Conservation (phyloP, 2,888 invertebrate genomes). For the Helicoverpa assulta region DNA sequence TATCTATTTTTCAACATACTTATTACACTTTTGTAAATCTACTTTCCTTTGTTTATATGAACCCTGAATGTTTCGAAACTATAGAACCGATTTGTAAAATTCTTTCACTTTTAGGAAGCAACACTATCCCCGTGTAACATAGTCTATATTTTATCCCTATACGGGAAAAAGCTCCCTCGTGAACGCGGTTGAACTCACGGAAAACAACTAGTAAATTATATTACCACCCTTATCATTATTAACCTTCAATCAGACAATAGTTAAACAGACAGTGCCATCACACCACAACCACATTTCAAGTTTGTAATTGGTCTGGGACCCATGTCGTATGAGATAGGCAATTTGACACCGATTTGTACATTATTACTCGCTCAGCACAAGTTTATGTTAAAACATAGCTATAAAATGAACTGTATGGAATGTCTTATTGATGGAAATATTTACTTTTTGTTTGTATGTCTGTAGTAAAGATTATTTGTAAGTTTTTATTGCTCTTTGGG, state of each 20-base stretch:
- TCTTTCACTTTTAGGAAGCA: no score
- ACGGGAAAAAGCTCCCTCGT: no score
- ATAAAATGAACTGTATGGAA: slow-evolving; percentile 23
- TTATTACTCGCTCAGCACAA: slow-evolving; percentile 33
- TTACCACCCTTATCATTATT: not conserved
- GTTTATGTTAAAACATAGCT: slow-evolving; percentile 33
- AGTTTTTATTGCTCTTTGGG: no score
- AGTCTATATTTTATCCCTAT: no score
- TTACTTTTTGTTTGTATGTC: not conserved
- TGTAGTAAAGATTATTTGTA: slow-evolving; percentile 2
- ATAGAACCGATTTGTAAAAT: no score
- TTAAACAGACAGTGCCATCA: slow-evolving; percentile 26
- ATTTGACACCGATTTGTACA: slow-evolving; percentile 55
- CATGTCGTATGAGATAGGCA: slow-evolving; percentile 50
- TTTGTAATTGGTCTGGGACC: slow-evolving; percentile 67
- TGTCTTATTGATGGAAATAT: slow-evolving; percentile 16
- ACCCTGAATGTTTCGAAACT: no score
- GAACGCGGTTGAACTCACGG: no score
- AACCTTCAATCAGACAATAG: slow-evolving; percentile 1
- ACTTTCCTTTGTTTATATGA: no score
- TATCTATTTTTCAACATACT: no score
- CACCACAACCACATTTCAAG: slow-evolving; percentile 39
- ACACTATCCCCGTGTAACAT: no score
- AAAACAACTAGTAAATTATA: no score
- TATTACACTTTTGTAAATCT: no score